These are phyloP conservation scores for Ispidina lecontei DNA, from an alignment of 2,797 vertebrate species.

Conservation along the genomic window DNA sequence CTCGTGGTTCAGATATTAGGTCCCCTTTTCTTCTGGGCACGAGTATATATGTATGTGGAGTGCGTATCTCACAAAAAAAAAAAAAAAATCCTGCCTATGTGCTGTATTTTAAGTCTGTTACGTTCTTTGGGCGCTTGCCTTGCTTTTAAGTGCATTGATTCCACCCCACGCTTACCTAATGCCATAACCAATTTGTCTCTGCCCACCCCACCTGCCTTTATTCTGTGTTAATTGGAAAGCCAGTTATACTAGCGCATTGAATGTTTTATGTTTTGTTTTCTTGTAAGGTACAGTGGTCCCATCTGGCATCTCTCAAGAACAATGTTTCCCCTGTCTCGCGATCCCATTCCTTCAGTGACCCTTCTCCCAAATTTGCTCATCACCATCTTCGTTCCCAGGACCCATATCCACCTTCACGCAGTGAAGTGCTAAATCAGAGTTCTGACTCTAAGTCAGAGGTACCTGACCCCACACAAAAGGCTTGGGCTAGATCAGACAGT, in stretches of 20 bases:
- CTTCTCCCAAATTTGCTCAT: conserved; percentile 92
- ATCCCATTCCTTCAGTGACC: conserved; percentile 92
- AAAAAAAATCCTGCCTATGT: neutral
- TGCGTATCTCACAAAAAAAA: conserved; percentile 26
- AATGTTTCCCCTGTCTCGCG: conserved; percentile 86
- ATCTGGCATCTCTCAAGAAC: conserved; percentile 93
- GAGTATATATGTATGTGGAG: conserved; percentile 30
- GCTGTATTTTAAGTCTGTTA: conserved; percentile 62
- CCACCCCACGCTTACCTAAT: conserved; percentile 60
- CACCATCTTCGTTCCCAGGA: conserved; percentile 96
- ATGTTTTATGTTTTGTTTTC: conserved; percentile 87
- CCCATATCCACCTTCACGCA: conserved; percentile 91
- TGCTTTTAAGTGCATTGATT: conserved; percentile 54
- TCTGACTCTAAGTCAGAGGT: conserved; percentile 86
- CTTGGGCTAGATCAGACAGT: conserved; percentile 87
- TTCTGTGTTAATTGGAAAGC: conserved; percentile 77
- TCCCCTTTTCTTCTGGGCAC: neutral
- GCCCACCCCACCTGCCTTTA: conserved; percentile 67
- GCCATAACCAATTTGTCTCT: conserved; percentile 73
- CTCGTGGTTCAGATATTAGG: neutral
- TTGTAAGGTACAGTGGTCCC: conserved; percentile 92
- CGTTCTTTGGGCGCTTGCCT: conserved; percentile 53
- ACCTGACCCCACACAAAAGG: conserved; percentile 86
- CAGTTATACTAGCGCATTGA: conserved; percentile 81
- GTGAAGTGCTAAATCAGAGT: conserved; percentile 87